These are phyloP conservation scores for Ceratosolen solmsi DNA, from an alignment of 1,140 invertebrate species.

Conservation along the genomic window DNA sequence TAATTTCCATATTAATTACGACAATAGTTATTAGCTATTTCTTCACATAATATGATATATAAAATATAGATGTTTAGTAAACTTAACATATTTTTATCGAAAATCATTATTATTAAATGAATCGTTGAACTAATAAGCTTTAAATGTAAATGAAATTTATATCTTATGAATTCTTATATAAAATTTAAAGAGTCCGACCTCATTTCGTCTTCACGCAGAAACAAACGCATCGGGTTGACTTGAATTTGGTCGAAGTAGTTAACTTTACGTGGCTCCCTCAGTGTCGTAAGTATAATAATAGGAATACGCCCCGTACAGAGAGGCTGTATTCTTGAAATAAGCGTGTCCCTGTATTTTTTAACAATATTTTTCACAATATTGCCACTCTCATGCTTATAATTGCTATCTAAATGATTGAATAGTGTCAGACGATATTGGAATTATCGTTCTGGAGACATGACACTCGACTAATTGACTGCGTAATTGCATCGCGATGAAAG, in stretches of 20 bases:
- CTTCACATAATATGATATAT: too few species aligned
- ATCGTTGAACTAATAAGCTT: too few species aligned
- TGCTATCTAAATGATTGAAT: constrained; percentile 27
- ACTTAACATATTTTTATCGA: too few species aligned
- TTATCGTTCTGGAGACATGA: background rate
- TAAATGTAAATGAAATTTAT: too few species aligned
- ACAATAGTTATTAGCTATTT: too few species aligned
- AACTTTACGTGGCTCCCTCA: background rate
- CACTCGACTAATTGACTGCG: constrained; percentile 9
- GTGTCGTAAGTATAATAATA: background rate
- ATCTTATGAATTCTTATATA: too few species aligned
- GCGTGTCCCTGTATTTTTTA: too few species aligned
- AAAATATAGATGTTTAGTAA: too few species aligned
- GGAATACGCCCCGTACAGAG: background rate
- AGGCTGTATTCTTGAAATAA: constrained; percentile 1
- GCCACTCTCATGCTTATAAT: constrained; percentile 26
- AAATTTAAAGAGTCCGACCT: background rate
- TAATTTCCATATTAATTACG: too few species aligned
- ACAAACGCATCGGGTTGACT: background rate
- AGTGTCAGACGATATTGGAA: constrained; percentile 20
- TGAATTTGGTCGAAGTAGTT: background rate
- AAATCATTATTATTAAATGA: too few species aligned
- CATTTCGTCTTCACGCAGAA: too few species aligned
- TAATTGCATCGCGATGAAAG: constrained; percentile 55
- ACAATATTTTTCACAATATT: background rate